Evolutionary conservation across 53 echinoderm and acorn worm genomes (phyloP), one percentile per base, ranked within the genome.

Genomic region (Apostichopus leukothele): DNA sequence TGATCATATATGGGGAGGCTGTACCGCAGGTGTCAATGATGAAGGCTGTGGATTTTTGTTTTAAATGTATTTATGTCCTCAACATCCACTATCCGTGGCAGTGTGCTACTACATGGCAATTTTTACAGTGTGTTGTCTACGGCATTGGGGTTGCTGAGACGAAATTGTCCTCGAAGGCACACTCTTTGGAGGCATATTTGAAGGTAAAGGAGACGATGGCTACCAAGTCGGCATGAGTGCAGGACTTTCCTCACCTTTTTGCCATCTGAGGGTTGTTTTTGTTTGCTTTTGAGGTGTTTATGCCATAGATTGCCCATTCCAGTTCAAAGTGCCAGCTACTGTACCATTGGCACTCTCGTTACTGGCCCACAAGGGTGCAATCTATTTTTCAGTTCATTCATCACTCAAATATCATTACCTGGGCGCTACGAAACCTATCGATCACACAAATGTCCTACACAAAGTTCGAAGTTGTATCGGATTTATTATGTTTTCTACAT

Each of bases 221-320:
- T 23, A 23, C 23, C 23, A 23, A 23, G 23, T 23, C 0, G 23
- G 27, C 27, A 27, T 27, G 27, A 27, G 27, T 27, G 27, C 27
- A 27, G 1, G 27, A 27, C 68, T 67, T 67, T 1, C 68, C 68
- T 67, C 68, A 67, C 68, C 68, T 67, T 18, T 18, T 67, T 67
- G 68, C 68, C 68, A 67, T 67, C 68, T 67, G 68, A 67, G 68
- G 68, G 68, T 67, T 67, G 68, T 67, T 67, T 67, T 67, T 67
- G 68, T 67, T 67, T 67, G 68, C 68, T 67, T 67, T 67, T 67
- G 68, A 67, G 68, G 68, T 67, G 68, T 67, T 67, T 18, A 67
- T 67, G 68, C 68, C 3, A 67, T 67, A 67, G 68, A 67, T 67
- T 67, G 68, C 68, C 68, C 68, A 67, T 67, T 67, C 68, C 68